Evolutionary conservation across 2,113 vertebrate species (phyloP), one percentile per base, ranked within the genome.

Genomic region (Felis chaus): DNA sequence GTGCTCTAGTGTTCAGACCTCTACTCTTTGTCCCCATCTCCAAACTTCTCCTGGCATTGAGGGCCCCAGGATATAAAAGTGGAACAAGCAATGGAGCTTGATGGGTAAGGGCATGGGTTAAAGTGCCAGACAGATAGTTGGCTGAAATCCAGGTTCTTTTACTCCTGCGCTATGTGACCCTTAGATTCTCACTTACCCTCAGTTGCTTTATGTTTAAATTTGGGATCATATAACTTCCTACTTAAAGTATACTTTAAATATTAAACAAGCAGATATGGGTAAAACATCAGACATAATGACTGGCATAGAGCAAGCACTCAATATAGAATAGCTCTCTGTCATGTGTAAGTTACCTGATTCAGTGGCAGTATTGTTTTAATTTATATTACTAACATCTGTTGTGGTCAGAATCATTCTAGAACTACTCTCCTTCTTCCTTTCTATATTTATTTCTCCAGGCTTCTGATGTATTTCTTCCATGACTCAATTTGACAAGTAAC

Each of bases 401-500:
- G 50, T 21, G 76, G 53, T 89, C 63, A 83, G 73, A 78, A 55
- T 53, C 14, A 63, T 80, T 63, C 36, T 21, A 55, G 10, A 4
- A 53, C 45, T 68, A 66, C 3, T 5, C 31, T 71, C 0, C 23
- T 63, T 85, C 27, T 48, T 11, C 16, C 5, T 94, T 79, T 81
- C 39, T 65, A 1, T 68, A 76, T 48, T 57, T 73, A 66, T 53
- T 89, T 90, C 36, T 94, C 11, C 27, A 88, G 36, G n/a, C 4
- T 78, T 66, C 63, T 78, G n/a, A 29, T 66, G 27, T 69, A 95
- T 92, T 95, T 97, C 50, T 84, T 36, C 50, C 39, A 84, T 57
- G 71, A 83, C 45, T 84, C 66, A 79, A 19, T 88, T 82, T 94
- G 78, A 65, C 85, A 87, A 69, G 33, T 85, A 92, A 55, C 16